Conservation (phyloP, 2,888 invertebrate species). For the Lasioglossum lativentre region DNA sequence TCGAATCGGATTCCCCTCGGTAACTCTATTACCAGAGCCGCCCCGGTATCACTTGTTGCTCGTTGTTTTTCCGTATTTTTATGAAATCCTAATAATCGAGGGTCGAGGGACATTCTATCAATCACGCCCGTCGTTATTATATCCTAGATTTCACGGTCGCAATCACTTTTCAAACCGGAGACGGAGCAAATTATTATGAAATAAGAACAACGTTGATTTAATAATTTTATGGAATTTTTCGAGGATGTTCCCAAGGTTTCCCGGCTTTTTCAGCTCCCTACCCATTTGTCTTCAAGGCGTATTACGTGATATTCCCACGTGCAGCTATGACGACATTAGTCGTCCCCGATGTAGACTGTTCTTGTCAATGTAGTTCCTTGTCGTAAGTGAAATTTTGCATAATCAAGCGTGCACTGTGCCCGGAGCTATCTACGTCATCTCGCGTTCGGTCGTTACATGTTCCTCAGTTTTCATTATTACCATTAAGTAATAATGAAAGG, state of each 20-base stretch:
- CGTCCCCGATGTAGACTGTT: constrained; percentile 39
- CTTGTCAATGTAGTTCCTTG: constrained; percentile 48
- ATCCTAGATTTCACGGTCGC: neutral
- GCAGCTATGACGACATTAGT: neutral
- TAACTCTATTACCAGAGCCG: constrained; percentile 33
- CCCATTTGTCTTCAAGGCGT: neutral
- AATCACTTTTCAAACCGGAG: neutral
- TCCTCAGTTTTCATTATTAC: constrained; percentile 82
- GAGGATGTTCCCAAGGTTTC: neutral
- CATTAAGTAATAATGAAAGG: constrained; percentile 73
- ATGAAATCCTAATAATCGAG: constrained; percentile 1
- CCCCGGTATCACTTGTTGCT: constrained; percentile 19
- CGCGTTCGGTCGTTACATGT: constrained; percentile 61
- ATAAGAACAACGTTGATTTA: neutral
- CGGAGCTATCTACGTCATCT: constrained; percentile 66
- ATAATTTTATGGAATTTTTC: neutral
- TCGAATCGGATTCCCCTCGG: constrained; percentile 27
- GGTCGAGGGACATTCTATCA: neutral
- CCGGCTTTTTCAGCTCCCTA: neutral
- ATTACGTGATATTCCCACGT: neutral
- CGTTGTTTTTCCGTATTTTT: constrained; percentile 17
- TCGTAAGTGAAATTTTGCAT: constrained; percentile 77
- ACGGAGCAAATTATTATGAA: neutral
- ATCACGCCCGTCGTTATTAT: neutral
- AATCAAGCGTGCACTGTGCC: constrained; percentile 76